Evolutionary conservation across 2,113 vertebrate species (phyloP).

Genomic region (Geothlypis trichas): DNA sequence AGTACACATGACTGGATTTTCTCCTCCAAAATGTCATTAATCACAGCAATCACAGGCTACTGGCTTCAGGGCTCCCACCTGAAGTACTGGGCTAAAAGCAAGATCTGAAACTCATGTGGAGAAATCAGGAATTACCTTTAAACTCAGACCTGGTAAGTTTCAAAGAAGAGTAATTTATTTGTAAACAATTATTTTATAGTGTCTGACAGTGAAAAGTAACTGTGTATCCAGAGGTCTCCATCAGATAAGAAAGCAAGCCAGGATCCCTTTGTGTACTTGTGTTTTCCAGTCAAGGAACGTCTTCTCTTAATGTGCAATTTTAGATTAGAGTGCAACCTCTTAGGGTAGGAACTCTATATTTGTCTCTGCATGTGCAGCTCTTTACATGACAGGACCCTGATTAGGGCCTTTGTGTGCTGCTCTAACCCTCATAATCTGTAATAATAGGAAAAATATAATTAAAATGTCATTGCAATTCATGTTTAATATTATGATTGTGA

Average conservation of each 20-base stretch:
- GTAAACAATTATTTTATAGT: background rate
- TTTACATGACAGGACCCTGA: background rate
- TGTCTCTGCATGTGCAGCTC: background rate
- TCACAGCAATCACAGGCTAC: background rate
- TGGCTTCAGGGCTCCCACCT: background rate
- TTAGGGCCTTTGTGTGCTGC: background rate
- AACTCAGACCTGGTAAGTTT: background rate
- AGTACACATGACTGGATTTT: background rate
- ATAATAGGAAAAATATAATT: background rate
- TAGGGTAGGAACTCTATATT: background rate
- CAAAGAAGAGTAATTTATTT: background rate
- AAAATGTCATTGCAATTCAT: conserved; percentile 36
- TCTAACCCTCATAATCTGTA: background rate
- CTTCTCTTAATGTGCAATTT: background rate
- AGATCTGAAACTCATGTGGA: background rate
- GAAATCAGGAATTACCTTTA: background rate
- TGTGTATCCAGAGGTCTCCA: background rate
- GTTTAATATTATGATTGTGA: background rate
- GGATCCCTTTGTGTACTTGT: background rate
- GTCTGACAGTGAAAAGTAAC: background rate
- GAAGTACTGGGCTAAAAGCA: background rate
- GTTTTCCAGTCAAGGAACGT: background rate
- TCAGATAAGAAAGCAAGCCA: background rate
- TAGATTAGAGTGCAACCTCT: background rate
- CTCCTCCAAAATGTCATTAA: background rate